Evolutionary conservation across 1,140 invertebrate genomes (phyloP).

Genomic region (Leptinotarsa defecta): DNA sequence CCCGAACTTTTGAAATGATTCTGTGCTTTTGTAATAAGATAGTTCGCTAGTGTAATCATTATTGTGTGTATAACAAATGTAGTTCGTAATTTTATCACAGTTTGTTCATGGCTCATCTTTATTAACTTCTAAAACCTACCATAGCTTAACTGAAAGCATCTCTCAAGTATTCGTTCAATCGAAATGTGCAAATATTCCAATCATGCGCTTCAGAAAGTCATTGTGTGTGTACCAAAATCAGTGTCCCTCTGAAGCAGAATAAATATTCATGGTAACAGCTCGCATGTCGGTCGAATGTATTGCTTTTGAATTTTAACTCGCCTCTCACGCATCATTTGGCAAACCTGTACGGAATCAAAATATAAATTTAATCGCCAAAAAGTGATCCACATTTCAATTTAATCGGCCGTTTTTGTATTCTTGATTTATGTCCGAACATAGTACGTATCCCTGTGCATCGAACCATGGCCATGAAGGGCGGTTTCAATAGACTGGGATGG

Average conservation of each 20-base stretch:
- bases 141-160: no score
- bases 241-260: not conserved
- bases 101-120: no score
- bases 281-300: not conserved
- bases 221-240: not conserved
- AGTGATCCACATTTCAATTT: conserved; percentile 8
- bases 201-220: not conserved
- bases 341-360: not conserved
- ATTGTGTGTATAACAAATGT: no score
- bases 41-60: no score
- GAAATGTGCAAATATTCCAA: no score
- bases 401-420: conserved; percentile 8
- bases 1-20: no score
- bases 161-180: no score
- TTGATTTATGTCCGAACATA: conserved; percentile 4
- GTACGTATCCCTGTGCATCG: not conserved
- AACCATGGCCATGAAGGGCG: not conserved
- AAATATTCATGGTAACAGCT: conserved; percentile 6
- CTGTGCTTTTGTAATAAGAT: no score
- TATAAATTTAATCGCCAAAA: conserved; percentile 6
- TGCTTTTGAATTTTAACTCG: conserved; percentile 6
- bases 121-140: no score
- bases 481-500: not conserved
- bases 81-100: no score
- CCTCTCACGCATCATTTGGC: conserved; percentile 1